These are phyloP conservation scores for Thymelicus acteon DNA, from an alignment of 2,888 invertebrate genomes.

Conservation along the genomic window DNA sequence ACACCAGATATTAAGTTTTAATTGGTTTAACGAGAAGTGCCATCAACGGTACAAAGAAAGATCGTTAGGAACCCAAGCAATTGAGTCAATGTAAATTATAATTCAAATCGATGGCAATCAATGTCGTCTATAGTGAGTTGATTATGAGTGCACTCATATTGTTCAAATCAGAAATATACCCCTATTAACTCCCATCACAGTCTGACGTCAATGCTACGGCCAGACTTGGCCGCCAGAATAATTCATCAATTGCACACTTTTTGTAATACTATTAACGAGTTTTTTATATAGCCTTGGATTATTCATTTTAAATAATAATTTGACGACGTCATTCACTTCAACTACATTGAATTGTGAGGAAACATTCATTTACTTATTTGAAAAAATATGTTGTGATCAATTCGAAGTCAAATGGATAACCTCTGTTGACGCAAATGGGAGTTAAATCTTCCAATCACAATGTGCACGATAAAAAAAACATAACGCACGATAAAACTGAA, in stretches of 20 bases:
- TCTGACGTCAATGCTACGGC: slow-evolving; percentile 70
- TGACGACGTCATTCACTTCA: not conserved
- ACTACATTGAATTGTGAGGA: not conserved
- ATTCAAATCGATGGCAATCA: slow-evolving; percentile 45
- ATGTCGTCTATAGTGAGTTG: slow-evolving; percentile 44
- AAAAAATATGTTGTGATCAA: slow-evolving; percentile 42
- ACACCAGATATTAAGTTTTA: not conserved
- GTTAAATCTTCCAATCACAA: slow-evolving; percentile 53
- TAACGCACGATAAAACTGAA: slow-evolving; percentile 9
- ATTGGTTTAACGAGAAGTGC: not conserved
- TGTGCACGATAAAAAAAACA: slow-evolving; percentile 11
- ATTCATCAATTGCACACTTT: slow-evolving; percentile 53
- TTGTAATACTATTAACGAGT: not conserved
- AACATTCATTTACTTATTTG: not conserved
- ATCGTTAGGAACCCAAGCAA: slow-evolving; percentile 1
- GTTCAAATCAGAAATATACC: slow-evolving; percentile 58
- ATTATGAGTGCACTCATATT: slow-evolving; percentile 41
- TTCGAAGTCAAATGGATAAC: slow-evolving; percentile 53
- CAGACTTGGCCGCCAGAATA: slow-evolving; percentile 49
- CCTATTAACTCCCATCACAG: slow-evolving; percentile 61
- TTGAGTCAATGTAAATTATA: slow-evolving; percentile 38
- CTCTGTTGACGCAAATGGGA: slow-evolving; percentile 61
- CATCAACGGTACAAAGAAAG: slow-evolving; percentile 4
- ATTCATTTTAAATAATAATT: slow-evolving; percentile 1
- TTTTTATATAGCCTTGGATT: slow-evolving; percentile 16